A percentile compares a stretch with the other conserved stretches of the same genome.
Evolutionary conservation across 2,113 vertebrate genomes (phyloP).

Genomic region (Malurus melanocephalus): DNA sequence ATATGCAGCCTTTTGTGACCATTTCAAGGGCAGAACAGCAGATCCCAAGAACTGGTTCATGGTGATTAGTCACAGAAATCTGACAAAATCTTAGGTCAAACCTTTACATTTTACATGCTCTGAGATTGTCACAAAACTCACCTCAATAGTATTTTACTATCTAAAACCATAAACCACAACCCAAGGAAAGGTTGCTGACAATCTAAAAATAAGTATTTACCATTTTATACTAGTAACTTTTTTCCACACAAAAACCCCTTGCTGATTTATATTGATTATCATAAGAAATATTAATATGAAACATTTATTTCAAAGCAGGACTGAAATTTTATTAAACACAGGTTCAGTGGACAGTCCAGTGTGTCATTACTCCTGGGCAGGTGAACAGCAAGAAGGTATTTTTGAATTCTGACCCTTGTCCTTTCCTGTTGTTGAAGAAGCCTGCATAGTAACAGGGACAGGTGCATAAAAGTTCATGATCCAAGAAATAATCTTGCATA

Average conservation of each 20-base stretch:
- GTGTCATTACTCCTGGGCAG: not conserved
- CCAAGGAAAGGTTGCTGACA: not conserved
- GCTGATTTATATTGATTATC: not conserved
- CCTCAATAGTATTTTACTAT: not conserved
- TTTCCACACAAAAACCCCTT: not conserved
- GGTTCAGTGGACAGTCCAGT: not conserved
- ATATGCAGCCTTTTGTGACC: not conserved
- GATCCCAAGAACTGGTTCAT: not conserved
- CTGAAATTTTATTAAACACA: not conserved
- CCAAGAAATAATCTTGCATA: not conserved
- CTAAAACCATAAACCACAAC: not conserved
- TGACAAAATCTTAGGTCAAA: not conserved
- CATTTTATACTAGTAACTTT: not conserved
- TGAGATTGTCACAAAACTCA: not conserved
- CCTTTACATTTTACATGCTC: not conserved
- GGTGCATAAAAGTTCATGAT: not conserved
- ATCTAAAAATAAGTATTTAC: not conserved
- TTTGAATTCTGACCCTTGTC: not conserved
- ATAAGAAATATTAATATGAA: not conserved
- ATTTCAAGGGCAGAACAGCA: not conserved
- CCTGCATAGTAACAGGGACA: not conserved
- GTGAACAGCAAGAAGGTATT: not conserved
- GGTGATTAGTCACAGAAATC: accelerated
- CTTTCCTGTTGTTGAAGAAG: not conserved
- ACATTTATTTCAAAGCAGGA: not conserved